Conservation (phyloP, 1,140 invertebrate species). For the Microplitis demolitor region DNA sequence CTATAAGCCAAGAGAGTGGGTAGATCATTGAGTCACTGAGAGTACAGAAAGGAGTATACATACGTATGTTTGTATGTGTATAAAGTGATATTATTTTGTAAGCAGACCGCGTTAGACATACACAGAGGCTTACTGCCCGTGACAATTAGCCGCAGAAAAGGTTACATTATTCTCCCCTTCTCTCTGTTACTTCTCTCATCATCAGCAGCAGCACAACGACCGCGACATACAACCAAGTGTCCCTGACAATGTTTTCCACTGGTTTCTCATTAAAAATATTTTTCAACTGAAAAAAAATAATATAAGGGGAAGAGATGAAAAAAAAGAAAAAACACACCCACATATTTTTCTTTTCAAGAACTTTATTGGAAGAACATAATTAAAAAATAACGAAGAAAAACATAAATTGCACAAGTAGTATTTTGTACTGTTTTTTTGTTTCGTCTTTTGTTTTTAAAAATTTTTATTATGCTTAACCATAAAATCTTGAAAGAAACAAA, state of each 20-base stretch:
- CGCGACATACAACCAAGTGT: not conserved
- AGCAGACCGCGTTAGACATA: not conserved
- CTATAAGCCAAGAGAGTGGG: no score
- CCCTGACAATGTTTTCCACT: slow-evolving; percentile 14
- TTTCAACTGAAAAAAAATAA: not conserved
- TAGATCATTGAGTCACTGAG: no score
- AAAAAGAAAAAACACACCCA: no score
- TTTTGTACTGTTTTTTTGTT: not conserved
- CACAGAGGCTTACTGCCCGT: slow-evolving; percentile 6
- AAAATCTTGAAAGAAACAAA: not conserved
- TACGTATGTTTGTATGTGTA: no score
- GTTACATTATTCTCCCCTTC: not conserved
- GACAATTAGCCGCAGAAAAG: slow-evolving; percentile 19
- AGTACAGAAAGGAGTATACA: no score
- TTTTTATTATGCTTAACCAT: no score
- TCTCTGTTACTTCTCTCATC: not conserved
- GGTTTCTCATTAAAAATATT: slow-evolving; percentile 17
- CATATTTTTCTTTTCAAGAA: not conserved
- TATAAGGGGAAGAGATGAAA: no score
- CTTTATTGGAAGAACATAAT: not conserved
- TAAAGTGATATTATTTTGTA: no score
- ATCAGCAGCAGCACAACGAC: slow-evolving; percentile 15
- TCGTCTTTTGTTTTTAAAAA: no score
- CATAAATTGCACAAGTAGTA: not conserved
- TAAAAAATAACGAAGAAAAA: not conserved